phyloP scores from a whole-genome alignment of 1,140 invertebrate species.

The Muscidifurax raptorellus region DNA sequence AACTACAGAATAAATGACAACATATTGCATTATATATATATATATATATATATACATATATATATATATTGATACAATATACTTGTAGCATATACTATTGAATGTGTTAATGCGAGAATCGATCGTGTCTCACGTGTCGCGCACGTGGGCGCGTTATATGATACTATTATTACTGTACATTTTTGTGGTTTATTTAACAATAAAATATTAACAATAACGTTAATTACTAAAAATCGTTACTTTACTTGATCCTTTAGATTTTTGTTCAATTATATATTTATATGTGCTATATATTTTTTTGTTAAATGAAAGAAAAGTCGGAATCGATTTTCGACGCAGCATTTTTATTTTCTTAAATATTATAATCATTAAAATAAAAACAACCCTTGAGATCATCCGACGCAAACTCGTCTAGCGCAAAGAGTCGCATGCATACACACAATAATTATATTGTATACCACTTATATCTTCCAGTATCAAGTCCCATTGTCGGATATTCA shows the following conservation, averaged over 20 bases:
- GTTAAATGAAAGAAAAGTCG: not conserved
- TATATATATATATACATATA: not conserved
- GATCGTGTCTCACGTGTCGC: constrained; percentile 57
- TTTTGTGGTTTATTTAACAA: constrained; percentile 77
- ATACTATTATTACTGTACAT: constrained; percentile 73
- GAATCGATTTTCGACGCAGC: not conserved
- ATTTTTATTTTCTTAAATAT: constrained; percentile 25
- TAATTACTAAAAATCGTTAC: constrained; percentile 30
- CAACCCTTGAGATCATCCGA: constrained; percentile 2
- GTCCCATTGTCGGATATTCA: too few relatives aligned
- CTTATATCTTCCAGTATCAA: too few relatives aligned
- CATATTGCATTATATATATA: not conserved
- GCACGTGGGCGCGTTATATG: constrained; percentile 62
- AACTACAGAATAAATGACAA: constrained; percentile 7
- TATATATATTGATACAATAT: constrained; percentile 61
- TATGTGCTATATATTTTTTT: too few relatives aligned
- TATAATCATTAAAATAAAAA: constrained; percentile 19
- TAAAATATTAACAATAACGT: constrained; percentile 74
- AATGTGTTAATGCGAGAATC: constrained; percentile 73
- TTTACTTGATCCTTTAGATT: not conserved
- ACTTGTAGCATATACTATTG: constrained; percentile 73
- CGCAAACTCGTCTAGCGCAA: not conserved
- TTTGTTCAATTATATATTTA: not conserved
- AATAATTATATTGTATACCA: not conserved
- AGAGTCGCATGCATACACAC: not conserved